Conservation (phyloP, 2,888 invertebrate genomes). For the Pristionchus fissidentatus region DNA sequence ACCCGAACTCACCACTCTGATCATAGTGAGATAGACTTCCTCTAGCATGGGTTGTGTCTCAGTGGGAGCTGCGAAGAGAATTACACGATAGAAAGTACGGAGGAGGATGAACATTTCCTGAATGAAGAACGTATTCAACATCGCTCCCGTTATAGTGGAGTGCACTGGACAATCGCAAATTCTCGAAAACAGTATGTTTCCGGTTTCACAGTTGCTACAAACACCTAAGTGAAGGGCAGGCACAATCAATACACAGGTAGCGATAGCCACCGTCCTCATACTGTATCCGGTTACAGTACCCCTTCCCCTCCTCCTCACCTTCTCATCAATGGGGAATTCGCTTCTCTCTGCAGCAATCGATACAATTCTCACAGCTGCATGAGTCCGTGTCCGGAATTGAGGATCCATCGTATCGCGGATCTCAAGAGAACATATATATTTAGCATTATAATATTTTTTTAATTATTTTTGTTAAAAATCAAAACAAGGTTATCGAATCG, state of each 20-base stretch:
- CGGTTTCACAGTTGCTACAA: not conserved
- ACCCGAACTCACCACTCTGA: not conserved
- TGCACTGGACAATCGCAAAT: no score
- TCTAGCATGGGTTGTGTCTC: slow-evolving; percentile 61
- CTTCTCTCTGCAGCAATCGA: slow-evolving; percentile 41
- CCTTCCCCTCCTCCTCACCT: slow-evolving; percentile 3
- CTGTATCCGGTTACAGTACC: no score
- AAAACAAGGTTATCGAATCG: no score
- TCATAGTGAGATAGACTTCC: slow-evolving; percentile 49
- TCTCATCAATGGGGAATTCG: slow-evolving; percentile 16
- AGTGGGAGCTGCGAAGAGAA: slow-evolving; percentile 65
- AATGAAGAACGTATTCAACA: slow-evolving; percentile 33
- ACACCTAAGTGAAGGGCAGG: not conserved
- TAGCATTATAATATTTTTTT: no score
- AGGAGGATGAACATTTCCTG: slow-evolving; percentile 65
- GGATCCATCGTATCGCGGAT: slow-evolving; percentile 47
- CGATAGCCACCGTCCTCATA: not conserved
- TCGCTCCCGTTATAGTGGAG: no score
- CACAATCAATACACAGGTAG: not conserved
- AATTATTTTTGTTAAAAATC: no score
- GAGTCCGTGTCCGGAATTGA: slow-evolving; percentile 29
- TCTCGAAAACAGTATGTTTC: no score
- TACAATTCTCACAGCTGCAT: slow-evolving; percentile 29
- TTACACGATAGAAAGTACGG: slow-evolving; percentile 67
- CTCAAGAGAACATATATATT: no score